Evolutionary conservation across 2,888 invertebrate genomes (phyloP), one percentile per base, ranked within the genome.

Genomic region (Epirrita christyi): DNA sequence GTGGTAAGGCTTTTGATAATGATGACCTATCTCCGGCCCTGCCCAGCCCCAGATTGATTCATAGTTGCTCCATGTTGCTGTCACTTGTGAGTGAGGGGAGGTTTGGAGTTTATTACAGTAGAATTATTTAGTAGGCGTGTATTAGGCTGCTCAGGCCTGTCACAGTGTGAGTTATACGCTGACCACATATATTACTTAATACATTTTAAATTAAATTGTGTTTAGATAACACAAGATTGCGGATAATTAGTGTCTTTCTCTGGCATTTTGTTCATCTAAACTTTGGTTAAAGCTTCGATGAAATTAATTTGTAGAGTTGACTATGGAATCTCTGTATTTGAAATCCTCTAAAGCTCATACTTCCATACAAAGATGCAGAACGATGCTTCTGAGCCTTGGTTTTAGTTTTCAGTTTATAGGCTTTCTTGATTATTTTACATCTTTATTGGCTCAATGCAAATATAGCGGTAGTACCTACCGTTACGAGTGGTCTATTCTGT

Each of bases 41-140:
- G 47, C 8, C 13, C 9, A 9, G 13, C 9, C 21, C 13, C 34
- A 59, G 55, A 44, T 51, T 32, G 40, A 47, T 44, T 21, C 34
- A 51, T 34, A 59, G 36, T 41, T 21, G 27, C 44, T 28, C 45
- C 53, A 28, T 53, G 46, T 61, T 38, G 56, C 55, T 55, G 60
- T 61, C 60, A 56, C 55, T 48, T 56, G 55, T 55, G 56, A 56
- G 45, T 44, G 52, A 60, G 48, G 40, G 50, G 45, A 42, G 59
- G 59, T 43, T 40, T 41, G 29, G 11, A 54, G 58, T 54, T 56
- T 61, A 61, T 61, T 56, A 56, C 49, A 43, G 42, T 11, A 41
- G 53, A 53, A 61, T 61, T 50, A 60, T 60, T 58, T 51, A 56
- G 41, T 32, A 56, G 49, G 38, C 32, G 13, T 34, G 43, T 53